Percentiles rank a stretch among this genome's conserved stretches.
Conservation (phyloP, 2,113 vertebrate genomes). For the Charadrius vociferus region DNA sequence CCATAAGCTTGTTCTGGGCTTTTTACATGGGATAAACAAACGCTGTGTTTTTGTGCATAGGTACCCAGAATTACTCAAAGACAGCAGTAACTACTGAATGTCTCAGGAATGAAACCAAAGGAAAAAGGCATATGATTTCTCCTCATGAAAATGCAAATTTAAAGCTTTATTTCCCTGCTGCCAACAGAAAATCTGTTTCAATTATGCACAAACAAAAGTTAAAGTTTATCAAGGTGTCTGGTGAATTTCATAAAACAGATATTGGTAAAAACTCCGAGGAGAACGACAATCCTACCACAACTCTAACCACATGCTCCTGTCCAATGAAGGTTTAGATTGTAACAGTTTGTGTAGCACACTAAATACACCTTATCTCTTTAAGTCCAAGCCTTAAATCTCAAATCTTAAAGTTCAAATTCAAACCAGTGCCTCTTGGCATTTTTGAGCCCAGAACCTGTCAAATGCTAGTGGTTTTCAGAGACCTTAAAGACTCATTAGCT, state of each 20-base stretch:
- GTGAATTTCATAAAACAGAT: background rate
- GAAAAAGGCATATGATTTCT: background rate
- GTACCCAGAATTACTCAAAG: background rate
- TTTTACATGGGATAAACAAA: background rate
- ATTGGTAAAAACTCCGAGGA: background rate
- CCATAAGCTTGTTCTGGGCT: background rate
- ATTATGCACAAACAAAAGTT: background rate
- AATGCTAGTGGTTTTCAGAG: background rate
- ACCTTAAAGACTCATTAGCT: background rate
- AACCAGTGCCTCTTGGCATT: background rate
- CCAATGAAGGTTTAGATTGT: background rate
- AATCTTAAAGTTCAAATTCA: background rate
- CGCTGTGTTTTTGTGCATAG: background rate
- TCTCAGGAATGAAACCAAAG: background rate
- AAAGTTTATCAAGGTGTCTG: background rate
- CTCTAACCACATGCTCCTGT: background rate
- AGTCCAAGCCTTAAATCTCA: background rate
- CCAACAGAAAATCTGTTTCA: background rate
- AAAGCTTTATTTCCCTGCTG: background rate
- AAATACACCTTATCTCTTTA: background rate
- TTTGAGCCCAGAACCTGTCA: background rate
- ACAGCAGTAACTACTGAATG: background rate
- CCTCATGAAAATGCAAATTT: background rate
- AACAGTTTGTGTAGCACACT: background rate
- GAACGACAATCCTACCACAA: background rate